phyloP scores from a whole-genome alignment of 1,140 invertebrate species.

The Melanaphis sacchari region DNA sequence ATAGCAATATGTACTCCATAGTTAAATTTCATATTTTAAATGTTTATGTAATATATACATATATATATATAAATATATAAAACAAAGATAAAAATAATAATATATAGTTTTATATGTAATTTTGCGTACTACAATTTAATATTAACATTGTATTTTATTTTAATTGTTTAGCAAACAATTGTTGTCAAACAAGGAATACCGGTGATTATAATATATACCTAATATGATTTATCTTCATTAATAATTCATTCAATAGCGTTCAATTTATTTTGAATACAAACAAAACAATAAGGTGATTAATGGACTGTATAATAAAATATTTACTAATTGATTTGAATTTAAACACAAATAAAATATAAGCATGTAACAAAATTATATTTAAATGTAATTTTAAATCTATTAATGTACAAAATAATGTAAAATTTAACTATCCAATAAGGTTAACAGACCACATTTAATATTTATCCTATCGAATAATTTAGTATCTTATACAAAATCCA shows the following conservation, averaged over 20 bases:
- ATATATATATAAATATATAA: background rate
- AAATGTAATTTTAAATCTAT: background rate
- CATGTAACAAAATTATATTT: background rate
- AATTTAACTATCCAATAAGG: background rate
- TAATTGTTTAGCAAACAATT: background rate
- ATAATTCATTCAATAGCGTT: background rate
- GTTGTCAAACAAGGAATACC: constrained; percentile 12
- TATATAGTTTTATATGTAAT: background rate
- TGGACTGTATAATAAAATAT: background rate
- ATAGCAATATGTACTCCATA: background rate
- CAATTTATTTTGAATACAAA: background rate
- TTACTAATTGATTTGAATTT: background rate
- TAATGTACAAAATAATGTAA: background rate
- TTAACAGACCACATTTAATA: background rate
- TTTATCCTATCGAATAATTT: background rate
- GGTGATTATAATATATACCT: constrained; percentile 16
- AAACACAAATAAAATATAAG: background rate
- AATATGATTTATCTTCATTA: constrained; percentile 30
- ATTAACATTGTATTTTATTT: background rate
- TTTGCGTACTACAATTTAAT: background rate
- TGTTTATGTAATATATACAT: background rate
- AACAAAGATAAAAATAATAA: background rate
- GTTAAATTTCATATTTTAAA: background rate
- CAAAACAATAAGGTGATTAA: background rate
- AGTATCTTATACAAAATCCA: background rate